A percentile compares a stretch with the other conserved stretches of the same genome.
Conservation (phyloP, 2,113 vertebrate genomes). For the Corythoichthys intestinalis region DNA sequence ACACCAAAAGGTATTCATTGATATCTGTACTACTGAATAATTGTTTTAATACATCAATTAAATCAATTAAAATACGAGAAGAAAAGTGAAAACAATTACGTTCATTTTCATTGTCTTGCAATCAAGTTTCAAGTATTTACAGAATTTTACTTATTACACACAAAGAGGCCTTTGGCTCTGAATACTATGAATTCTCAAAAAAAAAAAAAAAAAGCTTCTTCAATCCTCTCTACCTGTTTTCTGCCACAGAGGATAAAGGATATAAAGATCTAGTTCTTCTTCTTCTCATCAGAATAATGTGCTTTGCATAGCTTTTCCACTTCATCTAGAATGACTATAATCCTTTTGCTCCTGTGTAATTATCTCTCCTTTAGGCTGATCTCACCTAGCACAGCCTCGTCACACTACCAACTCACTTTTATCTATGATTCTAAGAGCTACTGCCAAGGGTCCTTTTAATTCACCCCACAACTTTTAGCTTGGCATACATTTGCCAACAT, state of each 20-base stretch:
- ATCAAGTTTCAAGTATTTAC: background rate
- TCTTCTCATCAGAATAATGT: constrained; percentile 62
- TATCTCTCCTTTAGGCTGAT: constrained; percentile 65
- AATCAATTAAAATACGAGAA: background rate
- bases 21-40: background rate
- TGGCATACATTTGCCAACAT: constrained; percentile 16
- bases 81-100: background rate
- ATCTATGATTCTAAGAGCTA: constrained; percentile 65
- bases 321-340: constrained; percentile 68
- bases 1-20: too few species aligned
- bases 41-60: background rate
- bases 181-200: constrained; percentile 49
- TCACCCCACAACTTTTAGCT: constrained; percentile 47
- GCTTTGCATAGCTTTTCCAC: constrained; percentile 65
- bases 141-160: background rate
- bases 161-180: constrained; percentile 1
- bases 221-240: constrained; percentile 36
- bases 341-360: constrained; percentile 68
- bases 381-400: constrained; percentile 63
- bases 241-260: constrained; percentile 56
- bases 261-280: constrained; percentile 52
- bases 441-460: constrained; percentile 61
- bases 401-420: constrained; percentile 61
- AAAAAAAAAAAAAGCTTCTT: constrained; percentile 47
- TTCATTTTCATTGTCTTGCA: background rate